Evolutionary conservation across 1,140 invertebrate genomes (phyloP).

Genomic region (Rhopalosiphum maidis): DNA sequence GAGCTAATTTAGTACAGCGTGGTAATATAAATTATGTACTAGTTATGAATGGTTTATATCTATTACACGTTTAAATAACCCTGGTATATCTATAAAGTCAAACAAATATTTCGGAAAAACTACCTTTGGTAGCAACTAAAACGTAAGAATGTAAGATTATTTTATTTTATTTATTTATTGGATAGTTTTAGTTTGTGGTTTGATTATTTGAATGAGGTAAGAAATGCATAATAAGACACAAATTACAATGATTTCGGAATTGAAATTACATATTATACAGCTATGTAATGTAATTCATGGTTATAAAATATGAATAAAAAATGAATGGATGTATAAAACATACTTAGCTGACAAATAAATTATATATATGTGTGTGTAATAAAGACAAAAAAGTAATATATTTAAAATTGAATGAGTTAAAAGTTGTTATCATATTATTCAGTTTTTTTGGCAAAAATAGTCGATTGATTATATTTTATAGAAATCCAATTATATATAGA

Average conservation of each 20-base stretch:
- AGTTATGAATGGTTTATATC: too few relatives aligned
- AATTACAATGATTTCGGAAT: neutral
- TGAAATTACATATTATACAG: slow-evolving; percentile 18
- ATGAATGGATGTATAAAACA: slow-evolving; percentile 10
- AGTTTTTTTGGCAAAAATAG: neutral
- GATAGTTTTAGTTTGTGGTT: neutral
- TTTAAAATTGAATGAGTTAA: slow-evolving; percentile 2
- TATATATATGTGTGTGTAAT: neutral
- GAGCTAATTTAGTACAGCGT: neutral
- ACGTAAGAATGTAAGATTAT: neutral
- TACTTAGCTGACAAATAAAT: neutral
- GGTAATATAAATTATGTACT: too few relatives aligned
- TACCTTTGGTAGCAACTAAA: neutral
- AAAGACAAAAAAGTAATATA: neutral
- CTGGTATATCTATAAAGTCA: neutral
- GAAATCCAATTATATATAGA: neutral
- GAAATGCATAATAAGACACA: neutral
- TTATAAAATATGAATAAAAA: neutral
- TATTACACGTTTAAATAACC: too few relatives aligned
- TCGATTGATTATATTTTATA: neutral
- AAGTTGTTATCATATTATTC: neutral
- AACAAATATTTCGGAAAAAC: neutral
- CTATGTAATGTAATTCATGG: neutral
- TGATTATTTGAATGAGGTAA: neutral
- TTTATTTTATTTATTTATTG: neutral